phyloP scores from a whole-genome alignment of 1,140 invertebrate genomes.

The Heterodera carotae region DNA sequence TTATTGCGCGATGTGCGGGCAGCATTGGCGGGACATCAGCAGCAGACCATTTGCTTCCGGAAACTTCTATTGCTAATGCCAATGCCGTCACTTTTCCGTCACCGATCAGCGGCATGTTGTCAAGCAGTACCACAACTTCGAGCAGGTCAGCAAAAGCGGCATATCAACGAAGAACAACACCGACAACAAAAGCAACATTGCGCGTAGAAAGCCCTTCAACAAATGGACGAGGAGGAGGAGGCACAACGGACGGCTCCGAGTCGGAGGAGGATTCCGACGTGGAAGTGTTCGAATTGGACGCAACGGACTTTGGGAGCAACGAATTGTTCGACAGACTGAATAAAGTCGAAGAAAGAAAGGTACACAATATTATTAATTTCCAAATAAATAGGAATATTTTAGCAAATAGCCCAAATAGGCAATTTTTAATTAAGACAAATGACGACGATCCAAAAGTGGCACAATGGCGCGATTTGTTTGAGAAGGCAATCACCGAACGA shows the following conservation, averaged over 20 bases:
- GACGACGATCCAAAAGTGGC: not conserved
- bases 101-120: not conserved
- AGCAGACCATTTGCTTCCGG: not conserved
- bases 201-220: not conserved
- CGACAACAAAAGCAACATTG: not conserved
- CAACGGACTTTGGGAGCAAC: not conserved
- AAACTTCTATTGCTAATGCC: not conserved
- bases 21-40: not conserved
- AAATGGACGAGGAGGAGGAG: not conserved
- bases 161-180: not conserved
- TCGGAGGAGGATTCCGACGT: not conserved
- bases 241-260: not conserved
- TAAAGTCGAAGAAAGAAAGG: not conserved
- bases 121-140: not conserved
- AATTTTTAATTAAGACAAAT: not conserved
- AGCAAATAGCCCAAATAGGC: not conserved
- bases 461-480: not conserved
- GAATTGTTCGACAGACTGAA: not conserved
- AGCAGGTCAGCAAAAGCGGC: not conserved
- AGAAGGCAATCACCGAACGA: not conserved
- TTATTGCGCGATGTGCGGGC: not conserved
- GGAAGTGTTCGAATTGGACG: not conserved
- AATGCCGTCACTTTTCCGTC: not conserved
- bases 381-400: not conserved
- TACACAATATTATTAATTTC: not conserved